Base-by-base conservation (phyloP, 2,888 invertebrate species). In the Molorchus minor region DNA sequence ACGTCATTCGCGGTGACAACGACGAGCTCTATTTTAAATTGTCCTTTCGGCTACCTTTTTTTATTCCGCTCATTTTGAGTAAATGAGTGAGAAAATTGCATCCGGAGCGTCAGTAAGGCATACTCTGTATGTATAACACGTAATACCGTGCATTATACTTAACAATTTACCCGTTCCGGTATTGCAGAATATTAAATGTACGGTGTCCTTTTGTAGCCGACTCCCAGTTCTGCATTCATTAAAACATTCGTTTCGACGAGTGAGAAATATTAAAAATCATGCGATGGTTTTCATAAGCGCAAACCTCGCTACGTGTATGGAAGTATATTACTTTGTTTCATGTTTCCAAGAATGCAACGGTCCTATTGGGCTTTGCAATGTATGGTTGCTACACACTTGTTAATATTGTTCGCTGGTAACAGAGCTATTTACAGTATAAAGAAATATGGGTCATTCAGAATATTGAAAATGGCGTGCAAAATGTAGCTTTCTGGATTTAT, bases 11-110 rank as follows among this genome's bases (percentile, higher is more conserved):
- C 29, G 15, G 25, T 36, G 20, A 43, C 45, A 25, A 46, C 21
- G 36, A 46, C 20, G 29, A 46, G 29, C 45, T 20, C 36, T 40
- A 45, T 55, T 38, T 25, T 15, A 19, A 45, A 29, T 46, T 10
- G 21, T 55, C 13, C 45, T 25, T 55, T 38, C 38, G 29, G 25
- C 40, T 29, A 30, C 38, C 12, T 40, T 46, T n/a, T n/a, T 46
- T 55, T 55, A 55, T 46, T 55, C 16, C 13, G 20, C 40, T 46
- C 55, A 55, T 55, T 55, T 46, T n/a, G n/a, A 38, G 55, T 46
- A 46, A 55, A 55, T 46, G 55, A 35, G 45, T 29, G 46, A 17
- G 55, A 55, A 46, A 46, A 55, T 55, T 55, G 38, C 38, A 38
- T 29, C 33, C 20, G 12, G 29, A 20, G 49, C 49, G 16, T 16